phyloP scores from a whole-genome alignment of 2,888 invertebrate genomes.

The Adineta ricciae region DNA sequence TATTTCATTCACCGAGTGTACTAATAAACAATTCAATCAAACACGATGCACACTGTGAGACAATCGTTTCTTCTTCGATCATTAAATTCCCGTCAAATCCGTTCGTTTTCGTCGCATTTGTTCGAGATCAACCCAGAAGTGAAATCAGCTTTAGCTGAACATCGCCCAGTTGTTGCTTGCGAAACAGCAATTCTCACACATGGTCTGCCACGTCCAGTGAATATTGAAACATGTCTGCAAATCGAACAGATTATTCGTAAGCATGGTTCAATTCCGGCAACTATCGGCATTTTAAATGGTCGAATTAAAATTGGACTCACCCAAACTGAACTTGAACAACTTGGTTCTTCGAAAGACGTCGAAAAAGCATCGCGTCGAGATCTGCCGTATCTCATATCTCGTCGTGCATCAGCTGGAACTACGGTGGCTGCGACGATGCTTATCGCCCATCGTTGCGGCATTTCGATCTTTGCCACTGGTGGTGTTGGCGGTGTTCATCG shows the following conservation, averaged over 20 bases:
- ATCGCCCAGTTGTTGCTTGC: conserved; percentile 73
- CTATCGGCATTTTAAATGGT: conserved; percentile 76
- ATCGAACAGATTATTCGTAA: conserved; percentile 68
- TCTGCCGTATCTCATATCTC: conserved; percentile 59
- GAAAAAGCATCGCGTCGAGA: conserved; percentile 80
- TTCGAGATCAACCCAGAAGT: neutral
- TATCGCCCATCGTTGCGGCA: conserved; percentile 68
- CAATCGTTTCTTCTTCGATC: neutral
- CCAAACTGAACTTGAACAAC: conserved; percentile 34
- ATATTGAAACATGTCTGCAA: conserved; percentile 69
- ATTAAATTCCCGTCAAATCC: neutral
- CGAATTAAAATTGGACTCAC: conserved; percentile 64
- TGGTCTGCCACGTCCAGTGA: conserved; percentile 88
- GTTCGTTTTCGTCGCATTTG: neutral
- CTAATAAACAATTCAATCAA: neutral
- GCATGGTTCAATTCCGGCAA: conserved; percentile 73
- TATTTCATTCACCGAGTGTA: neutral
- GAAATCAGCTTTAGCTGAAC: conserved; percentile 56
- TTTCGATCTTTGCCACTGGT: conserved; percentile 86
- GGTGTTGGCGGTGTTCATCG: conserved; percentile 83
- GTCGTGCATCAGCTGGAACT: conserved; percentile 59
- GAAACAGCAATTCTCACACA: conserved; percentile 97
- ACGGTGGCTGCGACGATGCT: conserved; percentile 89
- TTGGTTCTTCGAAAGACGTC: conserved; percentile 41
- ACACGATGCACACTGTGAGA: neutral